Evolutionary conservation across 2,797 vertebrate species (phyloP).

Genomic region (Gobionotothen gibberifrons): DNA sequence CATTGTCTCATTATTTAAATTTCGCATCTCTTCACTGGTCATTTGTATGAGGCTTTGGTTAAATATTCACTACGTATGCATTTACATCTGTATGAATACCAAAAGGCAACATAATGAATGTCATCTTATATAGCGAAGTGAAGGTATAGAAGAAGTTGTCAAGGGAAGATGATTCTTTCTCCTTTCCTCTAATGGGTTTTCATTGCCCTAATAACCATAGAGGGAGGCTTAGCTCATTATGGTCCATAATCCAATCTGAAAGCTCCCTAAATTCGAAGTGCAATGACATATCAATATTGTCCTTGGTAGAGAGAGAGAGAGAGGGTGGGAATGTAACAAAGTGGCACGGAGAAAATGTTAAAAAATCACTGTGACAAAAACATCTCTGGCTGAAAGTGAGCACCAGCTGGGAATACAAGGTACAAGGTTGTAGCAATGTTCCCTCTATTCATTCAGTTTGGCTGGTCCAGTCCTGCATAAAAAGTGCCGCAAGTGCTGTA

Average conservation of each 20-base stretch:
- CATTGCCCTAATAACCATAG: slow-evolving; percentile 66
- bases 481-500: slow-evolving; percentile 14
- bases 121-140: slow-evolving; percentile 10
- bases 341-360: slow-evolving; percentile 36
- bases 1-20: slow-evolving; percentile 12
- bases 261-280: slow-evolving; percentile 57
- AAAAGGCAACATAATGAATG: slow-evolving; percentile 13
- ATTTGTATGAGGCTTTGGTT: slow-evolving; percentile 9
- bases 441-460: slow-evolving; percentile 35
- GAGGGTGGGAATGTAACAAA: slow-evolving; percentile 55
- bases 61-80: neutral
- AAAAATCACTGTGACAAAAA: slow-evolving; percentile 38
- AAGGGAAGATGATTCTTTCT: slow-evolving; percentile 40
- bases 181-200: slow-evolving; percentile 58
- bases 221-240: slow-evolving; percentile 72
- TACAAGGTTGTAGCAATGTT: slow-evolving; percentile 41
- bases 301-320: slow-evolving; percentile 63
- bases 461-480: slow-evolving; percentile 25
- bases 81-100: slow-evolving; percentile 32
- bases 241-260: slow-evolving; percentile 71
- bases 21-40: slow-evolving; percentile 1
- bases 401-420: slow-evolving; percentile 49
- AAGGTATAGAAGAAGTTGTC: slow-evolving; percentile 27
- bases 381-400: slow-evolving; percentile 43
- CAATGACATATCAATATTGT: slow-evolving; percentile 71